A percentile compares a stretch with the other conserved stretches of the same genome.
Evolutionary conservation across 1,140 invertebrate genomes (phyloP).

Genomic region (Papilio aristodemus): DNA sequence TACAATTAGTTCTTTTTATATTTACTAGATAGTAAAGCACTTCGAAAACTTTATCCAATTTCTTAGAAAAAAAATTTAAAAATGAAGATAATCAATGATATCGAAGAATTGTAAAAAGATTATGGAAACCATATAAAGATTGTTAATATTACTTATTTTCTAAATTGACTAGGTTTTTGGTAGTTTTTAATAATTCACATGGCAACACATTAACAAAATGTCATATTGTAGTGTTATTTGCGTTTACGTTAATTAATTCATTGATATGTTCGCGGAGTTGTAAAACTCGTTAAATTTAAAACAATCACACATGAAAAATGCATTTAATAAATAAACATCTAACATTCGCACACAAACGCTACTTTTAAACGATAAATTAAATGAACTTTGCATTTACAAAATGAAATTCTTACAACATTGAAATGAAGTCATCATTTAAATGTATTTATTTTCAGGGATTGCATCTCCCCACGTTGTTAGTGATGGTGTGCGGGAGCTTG

Average conservation of each 20-base stretch:
- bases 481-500: constrained; percentile 74
- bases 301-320: constrained; percentile 28
- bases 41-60: constrained; percentile 73
- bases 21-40: constrained; percentile 80
- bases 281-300: constrained; percentile 45
- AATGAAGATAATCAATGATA: constrained; percentile 21
- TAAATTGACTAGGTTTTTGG: constrained; percentile 67
- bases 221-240: constrained; percentile 53
- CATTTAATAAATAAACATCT: constrained; percentile 17
- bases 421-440: constrained; percentile 53
- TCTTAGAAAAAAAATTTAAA: constrained; percentile 53
- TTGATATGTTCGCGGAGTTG: constrained; percentile 71
- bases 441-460: constrained; percentile 55
- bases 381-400: constrained; percentile 11
- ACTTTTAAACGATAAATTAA: constrained; percentile 35
- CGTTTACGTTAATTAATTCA: constrained; percentile 55
- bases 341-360: constrained; percentile 23
- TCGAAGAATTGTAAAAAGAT: constrained; percentile 39
- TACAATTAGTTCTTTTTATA: constrained; percentile 75
- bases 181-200: constrained; percentile 11
- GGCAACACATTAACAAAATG: constrained; percentile 11
- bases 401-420: constrained; percentile 38
- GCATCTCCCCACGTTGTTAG: constrained; percentile 77
- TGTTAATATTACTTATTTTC: constrained; percentile 49
- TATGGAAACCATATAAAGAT: constrained; percentile 37